Base-by-base conservation (phyloP, 2,113 vertebrate species). In the Semnornis frantzii region DNA sequence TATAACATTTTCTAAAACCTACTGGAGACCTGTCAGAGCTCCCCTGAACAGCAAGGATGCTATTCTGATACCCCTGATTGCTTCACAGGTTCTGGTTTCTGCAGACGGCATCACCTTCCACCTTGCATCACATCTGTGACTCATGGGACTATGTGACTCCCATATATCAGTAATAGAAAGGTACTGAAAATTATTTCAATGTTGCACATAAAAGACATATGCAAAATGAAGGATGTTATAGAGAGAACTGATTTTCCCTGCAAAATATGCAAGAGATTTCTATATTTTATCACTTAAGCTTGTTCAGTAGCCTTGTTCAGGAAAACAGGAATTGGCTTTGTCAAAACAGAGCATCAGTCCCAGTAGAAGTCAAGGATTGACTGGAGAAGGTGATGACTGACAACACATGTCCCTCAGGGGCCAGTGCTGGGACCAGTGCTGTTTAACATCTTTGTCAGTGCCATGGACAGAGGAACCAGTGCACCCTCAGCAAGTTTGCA, bases 341-440 rank as follows among this genome's bases (percentile, higher is more conserved):
- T 14, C 17, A 48, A 8, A 76, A n/a, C 17, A 54, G 12, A 70
- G 52, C 16, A 42, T 63, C 42, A 52, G 31, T 58, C n/a, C 30
- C 37, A n/a, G 37, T 20, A 69, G 68, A 85, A 28, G 13, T 39
- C 65, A 68, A 58, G 48, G 37, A 70, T 3, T 0, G 0, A 30
- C 1, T 2, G 0, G 1, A 71, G 8, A 18, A 62, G 12, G 15
- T 19, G 55, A 72, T 8, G 25, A 16, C 0, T 59, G 3, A 50
- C n/a, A 77, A 64, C 3, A 70, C 5, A 2, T 20, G 30, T 39
- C 37, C 37, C 10, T 39, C 37, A 39, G 37, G 37, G 37, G 10
- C 11, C 37, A 39, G 37, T 39, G 37, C 37, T 39, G 37, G 37
- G 9, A 39, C 37, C 37, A 39, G 37, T 37, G 37, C 37, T 37